Evolutionary conservation across 2,113 vertebrate genomes (phyloP).

Genomic region (Elachura formosa): DNA sequence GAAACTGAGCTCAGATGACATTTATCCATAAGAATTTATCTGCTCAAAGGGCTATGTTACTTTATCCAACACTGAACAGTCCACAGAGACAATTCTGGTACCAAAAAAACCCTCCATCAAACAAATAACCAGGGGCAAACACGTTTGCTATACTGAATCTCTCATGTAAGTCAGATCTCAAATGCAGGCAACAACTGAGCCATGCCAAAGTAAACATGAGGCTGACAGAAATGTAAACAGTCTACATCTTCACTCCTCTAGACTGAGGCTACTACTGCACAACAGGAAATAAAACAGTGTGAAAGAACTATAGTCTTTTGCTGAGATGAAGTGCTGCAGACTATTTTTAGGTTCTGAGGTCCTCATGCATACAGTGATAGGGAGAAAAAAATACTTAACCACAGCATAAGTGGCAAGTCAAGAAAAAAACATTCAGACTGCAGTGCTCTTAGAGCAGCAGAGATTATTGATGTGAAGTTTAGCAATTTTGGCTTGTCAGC

Average conservation of each 20-base stretch:
- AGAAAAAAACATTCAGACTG: neutral
- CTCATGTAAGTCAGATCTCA: neutral
- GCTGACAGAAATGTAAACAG: neutral
- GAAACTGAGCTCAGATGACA: neutral
- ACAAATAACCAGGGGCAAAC: neutral
- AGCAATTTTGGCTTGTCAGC: neutral
- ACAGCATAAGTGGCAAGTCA: neutral
- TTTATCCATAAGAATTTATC: neutral
- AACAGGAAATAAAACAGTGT: neutral
- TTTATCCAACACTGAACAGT: neutral
- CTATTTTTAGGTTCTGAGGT: neutral
- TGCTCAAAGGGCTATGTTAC: neutral
- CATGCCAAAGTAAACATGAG: neutral
- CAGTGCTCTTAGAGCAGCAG: neutral
- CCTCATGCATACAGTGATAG: neutral
- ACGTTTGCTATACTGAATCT: neutral
- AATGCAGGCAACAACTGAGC: neutral
- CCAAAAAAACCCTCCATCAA: neutral
- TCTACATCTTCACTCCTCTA: neutral
- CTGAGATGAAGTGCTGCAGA: neutral
- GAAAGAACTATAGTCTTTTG: neutral
- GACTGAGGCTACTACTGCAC: neutral
- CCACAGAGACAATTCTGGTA: neutral
- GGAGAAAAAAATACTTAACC: neutral
- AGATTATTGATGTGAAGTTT: neutral